Evolutionary conservation across 2,888 invertebrate genomes (phyloP).

Genomic region (Labia minor): DNA sequence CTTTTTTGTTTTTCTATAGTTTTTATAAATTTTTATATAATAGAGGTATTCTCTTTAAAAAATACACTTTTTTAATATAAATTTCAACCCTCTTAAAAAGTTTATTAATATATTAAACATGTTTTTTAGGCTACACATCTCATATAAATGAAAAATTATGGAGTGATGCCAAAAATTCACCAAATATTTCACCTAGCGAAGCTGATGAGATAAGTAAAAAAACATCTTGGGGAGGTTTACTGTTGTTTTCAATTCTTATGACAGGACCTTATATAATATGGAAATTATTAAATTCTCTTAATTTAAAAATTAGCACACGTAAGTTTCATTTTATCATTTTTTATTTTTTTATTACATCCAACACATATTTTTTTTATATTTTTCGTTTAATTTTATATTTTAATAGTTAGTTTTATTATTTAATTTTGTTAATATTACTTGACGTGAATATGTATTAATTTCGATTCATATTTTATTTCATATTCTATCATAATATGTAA

Average conservation of each 20-base stretch:
- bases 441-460: no score
- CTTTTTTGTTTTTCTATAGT: no score
- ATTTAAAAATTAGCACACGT: not conserved
- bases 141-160: constrained; percentile 33
- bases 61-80: no score
- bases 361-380: constrained; percentile 25
- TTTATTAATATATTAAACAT: no score
- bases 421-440: no score
- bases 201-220: constrained; percentile 27
- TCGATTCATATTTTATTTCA: no score
- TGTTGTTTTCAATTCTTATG: constrained; percentile 79
- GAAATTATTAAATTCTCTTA: constrained; percentile 49
- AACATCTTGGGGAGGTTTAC: constrained; percentile 75
- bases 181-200: constrained; percentile 29
- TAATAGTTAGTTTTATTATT: no score
- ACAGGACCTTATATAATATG: constrained; percentile 88
- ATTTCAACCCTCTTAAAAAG: no score
- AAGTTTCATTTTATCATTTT: not conserved
- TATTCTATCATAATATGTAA: no score
- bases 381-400: constrained; percentile 45
- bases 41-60: no score
- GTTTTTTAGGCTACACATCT: not conserved
- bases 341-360: constrained; percentile 20
- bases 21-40: no score
- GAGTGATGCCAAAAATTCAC: constrained; percentile 35